Base-by-base conservation (phyloP, 2,113 vertebrate species). In the Rhadina sibilatrix region DNA sequence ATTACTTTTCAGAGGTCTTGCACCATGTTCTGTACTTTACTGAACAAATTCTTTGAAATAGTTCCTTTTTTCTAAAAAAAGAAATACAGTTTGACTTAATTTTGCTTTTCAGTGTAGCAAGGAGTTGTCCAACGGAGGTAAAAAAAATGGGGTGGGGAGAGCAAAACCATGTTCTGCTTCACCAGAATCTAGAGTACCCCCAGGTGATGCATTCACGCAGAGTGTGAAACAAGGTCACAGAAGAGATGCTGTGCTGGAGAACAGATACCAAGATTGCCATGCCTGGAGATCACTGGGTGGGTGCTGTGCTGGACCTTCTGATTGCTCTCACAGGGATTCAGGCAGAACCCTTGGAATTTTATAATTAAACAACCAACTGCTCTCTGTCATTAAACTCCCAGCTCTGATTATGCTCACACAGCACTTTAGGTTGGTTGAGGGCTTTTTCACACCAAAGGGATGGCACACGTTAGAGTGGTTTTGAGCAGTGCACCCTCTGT, bases 401-500 rank as follows among this genome's bases (percentile, higher is more conserved):
- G 8, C 33, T 54, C 63, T 78, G 50, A 16, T 65, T 56, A 33
- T 5, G 5, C 23, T 75, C 15, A 24, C 30, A 11, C 28, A 70
- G 50, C 33, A 38, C 28, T 76, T 38, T 7, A 15, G 11, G 16
- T 6, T 60, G 12, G 9, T 13, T 33, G 63, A 35, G 59, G 46
- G 40, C 19, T 72, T 59, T 59, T 28, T 27, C 31, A 40, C 49
- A 65, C 13, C 28, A 28, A 21, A 40, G 28, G 11, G 4, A 7
- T 19, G 54, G 54, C 19, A 22, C 0, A 0, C 1, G 0, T 70
- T 54, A 66, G 13, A 71, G 56, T 33, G 0, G 0, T 19, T 75
- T 35, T 30, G 42, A 79, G 35, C 46, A 47, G 53, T 30, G 46
- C 27, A 40, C 18, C 14, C 16, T 25, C 33, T 63, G 23, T 54